phyloP scores from a whole-genome alignment of 2,113 vertebrate species.

The Nansenia antarctica region DNA sequence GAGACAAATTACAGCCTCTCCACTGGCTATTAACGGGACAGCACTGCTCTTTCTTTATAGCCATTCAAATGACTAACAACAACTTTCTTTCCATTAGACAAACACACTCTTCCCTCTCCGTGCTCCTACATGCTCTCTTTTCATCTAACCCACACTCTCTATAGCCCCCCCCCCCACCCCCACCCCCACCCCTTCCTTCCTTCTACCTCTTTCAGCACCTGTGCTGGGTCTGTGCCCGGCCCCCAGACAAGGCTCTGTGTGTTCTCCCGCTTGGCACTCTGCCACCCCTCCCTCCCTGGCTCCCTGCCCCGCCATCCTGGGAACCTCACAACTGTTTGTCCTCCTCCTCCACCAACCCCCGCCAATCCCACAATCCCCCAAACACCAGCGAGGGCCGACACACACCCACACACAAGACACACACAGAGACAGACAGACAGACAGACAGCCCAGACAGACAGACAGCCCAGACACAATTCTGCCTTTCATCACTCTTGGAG shows the following conservation, averaged over 20 bases:
- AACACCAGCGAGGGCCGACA: conserved; percentile 34
- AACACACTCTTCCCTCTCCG: conserved; percentile 45
- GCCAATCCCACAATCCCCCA: conserved; percentile 26
- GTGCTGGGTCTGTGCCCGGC: conserved; percentile 69
- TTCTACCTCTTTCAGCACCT: conserved; percentile 72
- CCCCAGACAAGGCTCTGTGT: conserved; percentile 70
- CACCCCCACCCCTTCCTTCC: conserved; percentile 32
- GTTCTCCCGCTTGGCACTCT: conserved; percentile 63
- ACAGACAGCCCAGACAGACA: not conserved
- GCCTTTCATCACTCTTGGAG: too few species aligned
- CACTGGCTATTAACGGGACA: conserved; percentile 30
- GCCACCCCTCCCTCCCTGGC: conserved; percentile 67
- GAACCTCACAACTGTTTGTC: conserved; percentile 72
- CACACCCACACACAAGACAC: conserved; percentile 54
- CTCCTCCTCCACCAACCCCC: conserved; percentile 22
- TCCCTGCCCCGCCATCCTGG: conserved; percentile 67
- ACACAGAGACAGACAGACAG: conserved; percentile 45
- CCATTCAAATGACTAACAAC: conserved; percentile 35
- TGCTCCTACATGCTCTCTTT: conserved; percentile 42
- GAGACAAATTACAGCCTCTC: conserved; percentile 46
- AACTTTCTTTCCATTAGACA: conserved; percentile 50
- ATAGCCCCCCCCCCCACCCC: too few species aligned
- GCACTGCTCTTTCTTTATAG: conserved; percentile 17
- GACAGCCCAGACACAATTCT: too few species aligned
- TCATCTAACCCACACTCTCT: too few species aligned